Base-by-base conservation (phyloP, 2,888 invertebrate species). In the Autographa pulchrina region DNA sequence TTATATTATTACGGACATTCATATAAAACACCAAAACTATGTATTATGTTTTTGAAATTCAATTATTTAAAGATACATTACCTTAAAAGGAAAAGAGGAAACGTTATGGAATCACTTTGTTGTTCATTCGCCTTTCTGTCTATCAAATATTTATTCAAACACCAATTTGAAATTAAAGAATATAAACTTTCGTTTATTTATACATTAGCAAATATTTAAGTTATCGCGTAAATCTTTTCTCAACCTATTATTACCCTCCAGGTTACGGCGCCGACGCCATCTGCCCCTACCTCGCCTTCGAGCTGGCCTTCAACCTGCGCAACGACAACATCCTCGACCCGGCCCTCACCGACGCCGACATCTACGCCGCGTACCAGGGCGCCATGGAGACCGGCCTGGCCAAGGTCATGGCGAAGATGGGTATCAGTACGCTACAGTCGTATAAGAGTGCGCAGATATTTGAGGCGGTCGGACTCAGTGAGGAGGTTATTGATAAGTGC, bases 361-460 rank as follows among this genome's bases (percentile, higher is more conserved):
- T 99, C 80, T 99, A 97, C 92, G 94, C 96, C 72, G 98, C 99
- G 82, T 99, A 99, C 93, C 97, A 98, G 58, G 97, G 98, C 80
- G 99, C 99, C 56, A 98, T 98, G 89, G 99, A 99, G 87, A 97
- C 98, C 0, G 99, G 99, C 64, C 78, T 96, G 4, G 93, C 95
- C 32, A 95, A 96, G 78, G 96, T 92, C 0, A 99, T 99, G 99
- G 99, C 99, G 7, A 99, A 99, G 93, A 99, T 99, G 99, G 99
- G 99, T 70, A 99, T 99, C 89, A 99, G 99, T 70, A 99, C 99
- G 0, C 96, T 99, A 56, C 99, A 99, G 92, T 99, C 99, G 0
- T 99, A 99, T 94, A 99, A 99, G 96, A 98, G 99, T 78, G 99
- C 99, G 0, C 99, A 99, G 96, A 99, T 99, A 86, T 99, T 99